These are phyloP conservation scores for Drosophila bunnanda DNA, from an alignment of 2,888 invertebrate genomes.

Conservation along the genomic window DNA sequence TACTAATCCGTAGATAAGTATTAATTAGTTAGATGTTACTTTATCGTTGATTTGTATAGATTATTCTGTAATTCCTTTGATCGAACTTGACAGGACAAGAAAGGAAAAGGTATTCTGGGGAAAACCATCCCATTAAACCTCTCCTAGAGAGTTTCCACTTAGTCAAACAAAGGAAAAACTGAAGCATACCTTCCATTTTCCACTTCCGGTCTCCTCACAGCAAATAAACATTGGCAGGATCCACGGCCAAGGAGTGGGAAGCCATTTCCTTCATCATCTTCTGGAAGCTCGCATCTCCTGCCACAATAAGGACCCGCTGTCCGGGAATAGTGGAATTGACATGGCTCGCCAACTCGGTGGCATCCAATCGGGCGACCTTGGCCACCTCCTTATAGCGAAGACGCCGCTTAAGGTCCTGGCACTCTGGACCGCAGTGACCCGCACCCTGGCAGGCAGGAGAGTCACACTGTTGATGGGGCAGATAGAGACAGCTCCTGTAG, in stretches of 20 bases:
- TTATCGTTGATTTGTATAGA: too few relatives aligned
- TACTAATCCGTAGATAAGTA: too few relatives aligned
- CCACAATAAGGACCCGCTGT: slow-evolving; percentile 46
- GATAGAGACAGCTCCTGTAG: slow-evolving; percentile 88
- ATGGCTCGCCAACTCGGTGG: slow-evolving; percentile 40
- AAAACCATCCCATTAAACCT: too few relatives aligned
- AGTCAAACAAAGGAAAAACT: too few relatives aligned
- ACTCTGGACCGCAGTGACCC: slow-evolving; percentile 45
- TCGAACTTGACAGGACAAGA: too few relatives aligned
- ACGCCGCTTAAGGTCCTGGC: slow-evolving; percentile 60
- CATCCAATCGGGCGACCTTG: slow-evolving; percentile 53
- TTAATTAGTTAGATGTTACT: too few relatives aligned
- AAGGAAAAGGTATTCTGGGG: too few relatives aligned
- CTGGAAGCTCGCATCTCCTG: slow-evolving; percentile 62
- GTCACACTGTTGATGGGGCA: slow-evolving; percentile 84
- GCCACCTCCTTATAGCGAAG: slow-evolving; percentile 80
- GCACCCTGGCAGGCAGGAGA: slow-evolving; percentile 25
- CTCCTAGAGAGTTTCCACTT: too few relatives aligned
- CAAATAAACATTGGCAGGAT: slow-evolving; percentile 51
- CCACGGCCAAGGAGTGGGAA: slow-evolving; percentile 30
- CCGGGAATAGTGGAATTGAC: not conserved
- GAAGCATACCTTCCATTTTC: too few relatives aligned
- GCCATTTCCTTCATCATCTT: slow-evolving; percentile 35
- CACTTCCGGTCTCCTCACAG: too few relatives aligned
- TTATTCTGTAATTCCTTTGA: too few relatives aligned